These are phyloP conservation scores for Rhamphomyia laevipes DNA, from an alignment of 2,888 invertebrate species.

Conservation along the genomic window DNA sequence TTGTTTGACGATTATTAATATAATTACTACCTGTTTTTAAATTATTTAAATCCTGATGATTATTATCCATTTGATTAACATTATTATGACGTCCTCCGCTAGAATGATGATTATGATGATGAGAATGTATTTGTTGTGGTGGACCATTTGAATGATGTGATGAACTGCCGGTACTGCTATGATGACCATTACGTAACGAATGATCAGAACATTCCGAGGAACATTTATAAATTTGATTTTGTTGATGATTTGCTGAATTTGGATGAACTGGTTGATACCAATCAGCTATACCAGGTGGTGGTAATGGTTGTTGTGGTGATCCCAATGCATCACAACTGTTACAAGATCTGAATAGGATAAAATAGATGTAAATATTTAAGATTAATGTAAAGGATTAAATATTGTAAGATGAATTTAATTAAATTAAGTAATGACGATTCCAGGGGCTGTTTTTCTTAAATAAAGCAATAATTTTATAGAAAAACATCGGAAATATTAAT, in stretches of 20 bases:
- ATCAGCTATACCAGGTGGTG: constrained; percentile 24
- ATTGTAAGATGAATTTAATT: neutral
- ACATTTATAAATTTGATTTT: constrained; percentile 35
- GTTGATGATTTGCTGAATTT: constrained; percentile 29
- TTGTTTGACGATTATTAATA: constrained; percentile 3
- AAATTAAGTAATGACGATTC: neutral
- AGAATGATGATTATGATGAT: neutral
- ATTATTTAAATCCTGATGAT: constrained; percentile 19
- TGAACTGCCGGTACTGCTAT: constrained; percentile 4
- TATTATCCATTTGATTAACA: no score
- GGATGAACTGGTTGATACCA: constrained; percentile 35
- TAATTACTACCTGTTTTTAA: constrained; percentile 12
- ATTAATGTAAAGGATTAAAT: neutral
- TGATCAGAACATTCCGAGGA: constrained; percentile 39
- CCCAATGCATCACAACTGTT: constrained; percentile 36
- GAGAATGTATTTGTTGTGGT: neutral
- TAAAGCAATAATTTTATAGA: no score
- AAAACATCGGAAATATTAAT: no score
- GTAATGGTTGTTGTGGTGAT: constrained; percentile 33
- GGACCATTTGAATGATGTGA: constrained; percentile 13
- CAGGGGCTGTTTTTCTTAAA: no score
- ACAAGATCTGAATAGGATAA: constrained; percentile 24
- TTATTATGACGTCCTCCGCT: constrained; percentile 15
- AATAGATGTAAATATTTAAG: neutral
- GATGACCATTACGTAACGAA: constrained; percentile 19